Evolutionary conservation across 2,113 vertebrate species (phyloP), one percentile per base, ranked within the genome.

Genomic region (Pleuronectes platessa): DNA sequence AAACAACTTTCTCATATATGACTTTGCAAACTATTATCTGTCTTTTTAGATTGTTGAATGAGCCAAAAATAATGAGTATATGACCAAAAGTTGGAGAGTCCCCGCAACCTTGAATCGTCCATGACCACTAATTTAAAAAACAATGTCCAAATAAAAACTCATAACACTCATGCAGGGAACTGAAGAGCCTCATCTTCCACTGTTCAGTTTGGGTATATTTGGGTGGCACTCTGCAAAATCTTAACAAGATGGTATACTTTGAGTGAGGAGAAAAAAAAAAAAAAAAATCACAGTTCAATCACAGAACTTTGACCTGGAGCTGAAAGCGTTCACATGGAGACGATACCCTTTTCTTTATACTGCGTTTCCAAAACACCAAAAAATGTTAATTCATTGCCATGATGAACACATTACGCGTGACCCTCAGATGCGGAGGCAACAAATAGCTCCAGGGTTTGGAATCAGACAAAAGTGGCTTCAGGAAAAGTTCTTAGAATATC

Each of bases 101-200:
- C 64, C 64, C 14, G 14, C 61, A 87, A 91, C 86, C 88, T 89
- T 92, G 84, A 86, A 81, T 71, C 66, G 74, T 71, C 84, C 61
- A 53, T 79, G 78, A 86, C 68, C 51, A 66, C 67, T 61, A 35
- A 80, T 70, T 79, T 45, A 66, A 71, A 71, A 51, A 51, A 51
- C 0, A 4, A 20, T n/a, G n/a, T 53, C 45, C 0, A 17, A 15
- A 18, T 49, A 37, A 71, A 72, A 26, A 7, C 71, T 67, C 40
- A 45, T 23, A 71, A 72, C 35, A 7, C 71, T 67, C 40, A 45
- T 27, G 35, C 21, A 51, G 58, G 27, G 51, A 55, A 76, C n/a
- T 60, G 47, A 79, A 26, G 45, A 79, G 27, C 37, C n/a, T 68
- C 56, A 65, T 59, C 56, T 40, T 53, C 23, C 27, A 69, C 18